Conservation (phyloP, 1,140 invertebrate species). For the Pseudomyrmex pallidus region DNA sequence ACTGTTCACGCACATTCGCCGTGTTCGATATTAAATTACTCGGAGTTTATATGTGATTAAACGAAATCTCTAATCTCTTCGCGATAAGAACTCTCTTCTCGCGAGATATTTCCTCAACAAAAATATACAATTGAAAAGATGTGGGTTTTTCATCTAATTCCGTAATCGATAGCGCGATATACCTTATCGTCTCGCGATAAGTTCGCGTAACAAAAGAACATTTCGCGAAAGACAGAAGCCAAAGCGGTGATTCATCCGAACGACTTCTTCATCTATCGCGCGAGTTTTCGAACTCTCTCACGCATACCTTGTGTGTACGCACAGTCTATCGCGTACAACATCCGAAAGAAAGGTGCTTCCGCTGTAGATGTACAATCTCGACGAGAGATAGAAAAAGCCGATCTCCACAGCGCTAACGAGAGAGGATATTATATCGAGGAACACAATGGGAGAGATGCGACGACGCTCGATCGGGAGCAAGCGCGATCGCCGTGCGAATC, state of each 20-base stretch:
- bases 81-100: too few relatives aligned
- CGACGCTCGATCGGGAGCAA: conserved; percentile 18
- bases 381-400: not conserved
- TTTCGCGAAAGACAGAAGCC: not conserved
- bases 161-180: too few relatives aligned
- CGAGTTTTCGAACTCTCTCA: not conserved
- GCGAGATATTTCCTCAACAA: too few relatives aligned
- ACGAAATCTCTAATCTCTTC: too few relatives aligned
- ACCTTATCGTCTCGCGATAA: too few relatives aligned
- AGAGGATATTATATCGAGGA: not conserved
- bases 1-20: too few relatives aligned
- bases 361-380: conserved; percentile 1
- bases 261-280: not conserved
- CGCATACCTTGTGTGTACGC: not conserved
- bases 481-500: conserved; percentile 30
- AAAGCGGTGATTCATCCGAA: too few relatives aligned
- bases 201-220: not conserved
- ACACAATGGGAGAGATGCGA: conserved; percentile 4
- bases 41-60: too few relatives aligned
- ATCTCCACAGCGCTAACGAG: not conserved
- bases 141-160: too few relatives aligned
- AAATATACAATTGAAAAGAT: too few relatives aligned
- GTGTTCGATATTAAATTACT: too few relatives aligned
- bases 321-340: not conserved
- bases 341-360: conserved; percentile 18